Base-by-base conservation (phyloP, 2,797 vertebrate species). In the Meda fulgida region DNA sequence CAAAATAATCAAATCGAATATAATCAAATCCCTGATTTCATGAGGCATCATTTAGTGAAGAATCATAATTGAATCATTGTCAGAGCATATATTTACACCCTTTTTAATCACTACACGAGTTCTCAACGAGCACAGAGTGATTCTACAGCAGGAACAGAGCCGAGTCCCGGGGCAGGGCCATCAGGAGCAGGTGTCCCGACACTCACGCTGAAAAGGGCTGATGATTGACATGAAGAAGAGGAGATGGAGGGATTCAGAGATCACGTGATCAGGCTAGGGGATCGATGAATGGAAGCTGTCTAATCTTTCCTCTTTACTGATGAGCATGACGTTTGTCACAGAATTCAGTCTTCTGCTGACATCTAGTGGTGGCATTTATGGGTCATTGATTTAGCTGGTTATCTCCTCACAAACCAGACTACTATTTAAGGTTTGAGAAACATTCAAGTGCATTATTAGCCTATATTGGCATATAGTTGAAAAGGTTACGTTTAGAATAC, bases 291-390 rank as follows among this genome's bases (percentile, higher is more conserved):
- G n/a, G n/a, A n/a, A n/a, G n/a, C n/a, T n/a, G n/a, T n/a, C n/a
- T n/a, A n/a, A 67, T 67, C 2, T 5, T 5, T 48, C n/a, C 58
- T 21, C 26, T 79, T 5, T 29, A 31, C 26, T n/a, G 36, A 78
- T 26, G 38, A 21, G 55, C 36, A 13, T 23, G 2, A 29, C 4
- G 38, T 43, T 16, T 38, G 1, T 5, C 31, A 40, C 18, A 31
- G 16, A 46, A 19, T 46, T 51, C 43, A 48, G 48, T 53, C 65
- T 18, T 53, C n/a, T 53, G 66, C 46, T 81, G 66, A 34, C 4
- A 1, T 81, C 79, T 81, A 55, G 48, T 81, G 79, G 48, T 70
- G 79, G 48, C 40, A 1, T 55, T 29, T 69, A 80, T 11, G 23
- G 4, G 14, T 67, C 36, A 46, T 3, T 40, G 14, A 29, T 19